Percentiles rank a stretch among this genome's conserved stretches.
These are phyloP conservation scores for Diglossa cyanea DNA, from an alignment of 2,797 vertebrate genomes.

Conservation along the genomic window DNA sequence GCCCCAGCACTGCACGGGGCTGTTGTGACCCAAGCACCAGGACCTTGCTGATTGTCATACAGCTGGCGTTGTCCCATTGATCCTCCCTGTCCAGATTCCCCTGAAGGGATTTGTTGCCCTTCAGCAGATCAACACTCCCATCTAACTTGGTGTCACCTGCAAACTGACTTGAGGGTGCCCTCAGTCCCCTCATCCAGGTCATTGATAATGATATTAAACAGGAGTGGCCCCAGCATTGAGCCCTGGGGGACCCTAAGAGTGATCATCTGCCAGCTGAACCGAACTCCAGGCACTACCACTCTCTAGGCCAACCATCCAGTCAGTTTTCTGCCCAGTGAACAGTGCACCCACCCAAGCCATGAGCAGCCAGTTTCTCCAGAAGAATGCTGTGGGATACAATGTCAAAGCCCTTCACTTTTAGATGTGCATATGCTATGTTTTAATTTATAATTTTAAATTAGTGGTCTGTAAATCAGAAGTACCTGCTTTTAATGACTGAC, in stretches of 20 bases:
- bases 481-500: neutral
- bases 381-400: neutral
- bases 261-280: neutral
- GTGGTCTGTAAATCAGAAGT: neutral
- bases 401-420: neutral
- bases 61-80: fast-evolving
- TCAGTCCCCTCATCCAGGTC: neutral
- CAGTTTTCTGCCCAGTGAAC: neutral
- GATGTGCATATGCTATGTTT: neutral
- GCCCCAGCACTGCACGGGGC: fast-evolving
- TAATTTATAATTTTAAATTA: neutral
- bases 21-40: neutral
- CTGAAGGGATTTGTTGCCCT: neutral
- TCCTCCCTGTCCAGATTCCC: neutral
- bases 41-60: neutral
- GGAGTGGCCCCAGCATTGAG: neutral
- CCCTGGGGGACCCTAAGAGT: neutral
- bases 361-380: neutral
- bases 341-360: neutral
- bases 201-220: neutral
- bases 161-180: neutral
- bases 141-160: neutral
- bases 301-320: neutral
- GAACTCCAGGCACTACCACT: neutral
- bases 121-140: neutral